Evolutionary conservation across 1,140 invertebrate genomes (phyloP), one percentile per base, ranked within the genome.

Genomic region (Bombus fervidus): DNA sequence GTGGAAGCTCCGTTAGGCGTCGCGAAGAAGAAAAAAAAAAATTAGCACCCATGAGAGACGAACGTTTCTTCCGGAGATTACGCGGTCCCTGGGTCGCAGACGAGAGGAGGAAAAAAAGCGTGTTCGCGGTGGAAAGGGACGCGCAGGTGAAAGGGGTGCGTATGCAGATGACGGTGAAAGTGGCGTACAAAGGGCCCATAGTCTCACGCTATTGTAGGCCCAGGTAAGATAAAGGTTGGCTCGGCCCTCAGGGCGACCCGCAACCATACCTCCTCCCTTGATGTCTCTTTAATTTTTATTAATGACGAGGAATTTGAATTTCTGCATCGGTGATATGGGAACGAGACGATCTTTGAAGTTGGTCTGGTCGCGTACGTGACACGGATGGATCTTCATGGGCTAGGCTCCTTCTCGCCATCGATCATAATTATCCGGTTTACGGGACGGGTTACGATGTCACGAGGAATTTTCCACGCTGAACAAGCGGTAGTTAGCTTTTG

Each of bases 251-350:
- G 90, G 84, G 37, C 59, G 75, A 59, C 74, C 81, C 75, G 66
- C 57, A 39, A 5, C 39, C 83, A 64, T 81, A 3, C 75, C 72
- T 62, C 59, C 85, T 57, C 64, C 39, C 74, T 89, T 93, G 94
- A 95, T 95, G 94, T 95, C 94, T 95, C 94, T 95, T 95, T 95
- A 95, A 95, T 95, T 95, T 95, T 95, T 95, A 95, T 95, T 95
- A 95, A 95, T 95, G 94, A 95, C 93, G 62, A 79, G 75, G 87
- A 93, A 95, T 95, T 95, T 95, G 94, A 95, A 95, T 95, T 95
- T 95, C 91, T 95, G 94, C 94, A 95, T 95, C 91, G 87, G 91
- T 95, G 94, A 95, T 95, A 95, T 95, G 94, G 94, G 94, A 95
- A 95, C 94, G 83, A n/a, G 28, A n/a, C 28, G 59, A 62, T 62